Evolutionary conservation across 1,140 invertebrate genomes (phyloP).

Genomic region (Tenebrio molitor): DNA sequence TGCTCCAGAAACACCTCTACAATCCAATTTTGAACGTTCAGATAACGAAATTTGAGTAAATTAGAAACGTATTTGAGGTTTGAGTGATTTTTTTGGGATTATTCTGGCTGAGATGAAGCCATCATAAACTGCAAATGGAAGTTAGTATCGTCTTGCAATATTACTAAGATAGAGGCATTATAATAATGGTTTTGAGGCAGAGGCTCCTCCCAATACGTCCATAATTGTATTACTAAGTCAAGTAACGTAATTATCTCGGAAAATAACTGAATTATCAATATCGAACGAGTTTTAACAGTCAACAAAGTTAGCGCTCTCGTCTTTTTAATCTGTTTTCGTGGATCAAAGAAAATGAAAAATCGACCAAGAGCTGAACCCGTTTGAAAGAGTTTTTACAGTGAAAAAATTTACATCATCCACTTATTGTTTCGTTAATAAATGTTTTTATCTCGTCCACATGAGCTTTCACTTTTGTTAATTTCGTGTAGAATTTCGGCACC

Average conservation of each 20-base stretch:
- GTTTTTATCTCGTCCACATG: neutral
- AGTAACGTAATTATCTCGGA: constrained; percentile 34
- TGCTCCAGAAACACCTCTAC: too few relatives aligned
- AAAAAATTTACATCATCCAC: constrained; percentile 10
- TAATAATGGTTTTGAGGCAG: constrained; percentile 26
- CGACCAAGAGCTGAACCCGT: neutral
- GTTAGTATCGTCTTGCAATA: constrained; percentile 13
- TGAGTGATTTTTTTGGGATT: too few relatives aligned
- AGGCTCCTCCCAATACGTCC: constrained; percentile 17
- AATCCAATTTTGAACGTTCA: too few relatives aligned
- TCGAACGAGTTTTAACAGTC: constrained; percentile 35
- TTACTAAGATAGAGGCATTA: constrained; percentile 24
- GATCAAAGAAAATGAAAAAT: constrained; percentile 31
- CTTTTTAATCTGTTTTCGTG: constrained; percentile 36
- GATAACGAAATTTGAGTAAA: too few relatives aligned
- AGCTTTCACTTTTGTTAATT: constrained; percentile 23
- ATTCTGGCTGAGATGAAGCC: too few relatives aligned
- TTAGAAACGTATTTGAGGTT: too few relatives aligned
- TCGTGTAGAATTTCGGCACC: neutral
- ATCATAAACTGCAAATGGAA: neutral
- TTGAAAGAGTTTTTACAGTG: constrained; percentile 4
- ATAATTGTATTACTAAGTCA: constrained; percentile 36
- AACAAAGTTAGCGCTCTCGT: constrained; percentile 27
- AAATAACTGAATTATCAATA: constrained; percentile 40
- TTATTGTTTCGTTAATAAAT: constrained; percentile 8